phyloP scores from a whole-genome alignment of 1,140 invertebrate genomes.

The Conus ventricosus region DNA sequence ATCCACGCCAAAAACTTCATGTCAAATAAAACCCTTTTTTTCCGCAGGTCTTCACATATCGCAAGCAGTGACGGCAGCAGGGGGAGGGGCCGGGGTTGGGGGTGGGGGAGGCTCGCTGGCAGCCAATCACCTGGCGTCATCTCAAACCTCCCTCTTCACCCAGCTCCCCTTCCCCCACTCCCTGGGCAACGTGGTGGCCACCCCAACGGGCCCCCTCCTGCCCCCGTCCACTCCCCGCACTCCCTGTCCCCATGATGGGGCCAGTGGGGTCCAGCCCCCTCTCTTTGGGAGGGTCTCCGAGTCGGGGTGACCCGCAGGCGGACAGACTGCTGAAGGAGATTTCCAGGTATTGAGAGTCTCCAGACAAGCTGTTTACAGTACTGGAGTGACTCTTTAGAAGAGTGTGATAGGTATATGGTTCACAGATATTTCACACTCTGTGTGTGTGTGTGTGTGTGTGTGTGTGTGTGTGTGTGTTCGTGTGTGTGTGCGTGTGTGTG shows the following conservation, averaged over 20 bases:
- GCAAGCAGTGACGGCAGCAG: background rate
- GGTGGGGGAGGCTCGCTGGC: conserved; percentile 41
- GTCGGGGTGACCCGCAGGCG: conserved; percentile 37
- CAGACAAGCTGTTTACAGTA: too few relatives aligned
- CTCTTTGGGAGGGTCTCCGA: conserved; percentile 32
- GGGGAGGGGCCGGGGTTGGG: background rate
- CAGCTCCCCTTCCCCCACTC: conserved; percentile 44
- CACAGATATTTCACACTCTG: too few relatives aligned
- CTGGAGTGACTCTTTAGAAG: too few relatives aligned
- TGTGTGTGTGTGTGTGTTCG: too few relatives aligned
- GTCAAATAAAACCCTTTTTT: too few relatives aligned
- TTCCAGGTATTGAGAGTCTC: conserved; percentile 16
- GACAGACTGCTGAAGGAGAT: conserved; percentile 51
- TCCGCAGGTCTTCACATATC: background rate
- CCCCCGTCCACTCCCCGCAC: conserved; percentile 40
- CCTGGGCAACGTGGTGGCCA: conserved; percentile 31
- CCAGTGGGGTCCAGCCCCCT: conserved; percentile 33
- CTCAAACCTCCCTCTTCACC: conserved; percentile 50
- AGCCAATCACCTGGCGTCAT: conserved; percentile 52
- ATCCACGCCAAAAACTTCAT: too few relatives aligned
- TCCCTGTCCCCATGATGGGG: conserved; percentile 20
- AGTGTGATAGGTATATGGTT: too few relatives aligned
- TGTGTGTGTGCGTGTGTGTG: too few relatives aligned
- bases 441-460: too few relatives aligned
- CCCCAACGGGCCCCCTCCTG: conserved; percentile 25